phyloP scores from a whole-genome alignment of 2,888 invertebrate genomes.

The Spialia ferax region DNA sequence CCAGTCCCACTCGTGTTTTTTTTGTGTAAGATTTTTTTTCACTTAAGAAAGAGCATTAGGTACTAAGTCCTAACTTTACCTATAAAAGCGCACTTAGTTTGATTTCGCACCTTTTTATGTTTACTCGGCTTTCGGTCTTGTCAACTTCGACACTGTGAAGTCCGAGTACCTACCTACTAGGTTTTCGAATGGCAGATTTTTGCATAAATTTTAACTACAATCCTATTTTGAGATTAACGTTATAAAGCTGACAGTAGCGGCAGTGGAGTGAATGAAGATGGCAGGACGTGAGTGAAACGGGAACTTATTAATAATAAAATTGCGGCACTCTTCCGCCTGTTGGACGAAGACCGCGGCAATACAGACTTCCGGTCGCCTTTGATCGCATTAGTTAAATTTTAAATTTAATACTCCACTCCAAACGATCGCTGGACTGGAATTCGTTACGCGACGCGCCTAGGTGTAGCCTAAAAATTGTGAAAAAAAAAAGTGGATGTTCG shows the following conservation, averaged over 20 bases:
- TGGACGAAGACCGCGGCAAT: conserved; percentile 66
- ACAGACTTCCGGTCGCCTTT: conserved; percentile 74
- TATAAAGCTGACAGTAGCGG: conserved; percentile 17
- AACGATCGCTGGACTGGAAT: conserved; percentile 33
- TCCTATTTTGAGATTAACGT: too few species aligned
- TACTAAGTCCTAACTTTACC: too few species aligned
- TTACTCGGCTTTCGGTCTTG: too few species aligned
- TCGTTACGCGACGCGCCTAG: neutral
- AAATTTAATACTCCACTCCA: conserved; percentile 57
- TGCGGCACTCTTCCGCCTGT: conserved; percentile 79
- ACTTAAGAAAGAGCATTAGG: too few species aligned
- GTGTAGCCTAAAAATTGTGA: neutral
- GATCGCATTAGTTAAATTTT: conserved; percentile 66
- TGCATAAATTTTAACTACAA: too few species aligned
- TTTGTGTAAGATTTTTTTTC: too few species aligned
- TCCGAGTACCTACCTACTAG: too few species aligned
- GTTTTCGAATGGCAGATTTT: too few species aligned
- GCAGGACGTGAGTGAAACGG: conserved; percentile 79
- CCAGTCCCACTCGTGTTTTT: too few species aligned
- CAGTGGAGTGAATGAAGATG: conserved; percentile 58
- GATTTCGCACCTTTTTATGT: too few species aligned
- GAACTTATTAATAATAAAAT: conserved; percentile 84
- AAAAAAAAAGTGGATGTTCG: neutral
- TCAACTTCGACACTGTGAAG: too few species aligned
- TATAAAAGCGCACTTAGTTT: too few species aligned